Base-by-base conservation (phyloP, 2,113 vertebrate species). In the Phoxinus phoxinus region DNA sequence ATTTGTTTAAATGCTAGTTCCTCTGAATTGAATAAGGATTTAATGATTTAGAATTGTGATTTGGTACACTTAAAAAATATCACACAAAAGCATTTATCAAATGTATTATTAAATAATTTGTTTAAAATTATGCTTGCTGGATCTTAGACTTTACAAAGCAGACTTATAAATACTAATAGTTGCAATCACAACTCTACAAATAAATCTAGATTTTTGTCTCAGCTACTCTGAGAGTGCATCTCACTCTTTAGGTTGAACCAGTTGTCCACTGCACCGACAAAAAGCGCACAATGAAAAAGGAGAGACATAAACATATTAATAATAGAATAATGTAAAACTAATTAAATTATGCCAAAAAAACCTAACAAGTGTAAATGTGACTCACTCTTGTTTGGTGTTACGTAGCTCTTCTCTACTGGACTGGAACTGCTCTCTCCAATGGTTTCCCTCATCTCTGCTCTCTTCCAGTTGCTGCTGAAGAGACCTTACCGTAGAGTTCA, bases 401-500 rank as follows among this genome's bases (percentile, higher is more conserved):
- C 96, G 94, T 8, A 98, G 95, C 76, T 99, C 97, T 0, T 98
- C 97, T 80, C 96, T 96, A 88, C 95, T 94, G 85, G 93, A 89
- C 90, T 99, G 97, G 87, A 97, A 98, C 96, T 98, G 96, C 92
- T 91, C 96, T 93, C 96, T 96, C 98, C 97, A 99, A 89, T 99
- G 98, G 78, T 90, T 90, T 0, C 94, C 95, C 90, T 99, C 97
- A 74, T 99, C 98, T 0, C 94, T 89, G 67, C 95, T 96, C 88
- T 98, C 97, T 67, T 97, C 96, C 87, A 99, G 88, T 93, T 99
- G 96, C 87, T 93, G 93, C 92, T 97, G 97, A 8, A 99, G 92
- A 21, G 93, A 94, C 32, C 96, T 94, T 46, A 99, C 92, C 0
- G 96, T 91, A 0, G 93, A 17, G 35, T 95, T 96, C 37, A 98